A percentile compares a stretch with the other conserved stretches of the same genome.
Conservation (phyloP, 2,113 vertebrate genomes). For the Planiliza haematocheilus region DNA sequence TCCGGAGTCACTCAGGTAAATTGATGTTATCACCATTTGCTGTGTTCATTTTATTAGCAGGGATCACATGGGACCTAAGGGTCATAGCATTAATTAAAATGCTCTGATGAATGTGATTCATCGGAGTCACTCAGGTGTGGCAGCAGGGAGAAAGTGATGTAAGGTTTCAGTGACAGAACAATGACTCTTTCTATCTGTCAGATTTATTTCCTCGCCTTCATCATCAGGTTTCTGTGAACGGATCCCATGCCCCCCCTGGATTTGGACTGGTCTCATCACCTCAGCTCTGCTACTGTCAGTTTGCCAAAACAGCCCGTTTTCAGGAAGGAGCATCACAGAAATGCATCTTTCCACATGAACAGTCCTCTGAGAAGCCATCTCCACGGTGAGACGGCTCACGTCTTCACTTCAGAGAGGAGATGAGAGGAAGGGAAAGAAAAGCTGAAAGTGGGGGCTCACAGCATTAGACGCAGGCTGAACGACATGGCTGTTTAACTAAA, state of each 20-base stretch:
- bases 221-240: background rate
- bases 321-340: slow-evolving; percentile 5
- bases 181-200: no score
- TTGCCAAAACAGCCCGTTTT: slow-evolving; percentile 5
- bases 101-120: slow-evolving; percentile 26
- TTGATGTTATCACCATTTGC: slow-evolving; percentile 25
- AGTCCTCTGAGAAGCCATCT: slow-evolving; percentile 21
- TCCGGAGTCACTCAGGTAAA: slow-evolving; percentile 27
- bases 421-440: slow-evolving; percentile 5
- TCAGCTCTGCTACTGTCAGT: background rate
- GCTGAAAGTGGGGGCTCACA: background rate
- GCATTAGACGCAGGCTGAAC: background rate
- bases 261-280: slow-evolving; percentile 2
- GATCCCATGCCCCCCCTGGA: no score
- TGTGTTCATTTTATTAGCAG: slow-evolving; percentile 35
- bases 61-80: slow-evolving; percentile 42
- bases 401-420: background rate
- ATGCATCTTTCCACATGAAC: slow-evolving; percentile 33
- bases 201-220: no score
- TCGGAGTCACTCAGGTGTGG: slow-evolving; percentile 5
- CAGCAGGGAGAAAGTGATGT: background rate
- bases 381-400: slow-evolving; percentile 45
- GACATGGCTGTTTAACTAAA: slow-evolving; percentile 1
- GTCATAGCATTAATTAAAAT: slow-evolving; percentile 54
- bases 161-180: background rate